Conservation (phyloP, 2,113 vertebrate species). For the Cavia aperea region DNA sequence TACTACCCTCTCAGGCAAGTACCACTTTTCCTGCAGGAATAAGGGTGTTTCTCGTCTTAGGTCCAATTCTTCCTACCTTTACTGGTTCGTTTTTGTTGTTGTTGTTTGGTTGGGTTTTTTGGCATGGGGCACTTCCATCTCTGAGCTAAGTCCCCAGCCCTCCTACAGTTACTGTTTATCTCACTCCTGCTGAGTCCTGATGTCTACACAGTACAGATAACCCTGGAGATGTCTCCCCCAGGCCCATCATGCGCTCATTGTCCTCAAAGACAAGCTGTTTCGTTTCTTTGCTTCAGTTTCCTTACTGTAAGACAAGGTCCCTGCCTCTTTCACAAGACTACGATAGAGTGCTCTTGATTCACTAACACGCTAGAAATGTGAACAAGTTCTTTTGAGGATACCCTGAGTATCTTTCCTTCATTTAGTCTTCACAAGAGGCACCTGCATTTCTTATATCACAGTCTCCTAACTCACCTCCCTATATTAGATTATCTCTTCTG, state of each 20-base stretch:
- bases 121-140: no score
- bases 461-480: not conserved
- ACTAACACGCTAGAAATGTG: not conserved
- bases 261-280: not conserved
- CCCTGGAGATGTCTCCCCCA: not conserved
- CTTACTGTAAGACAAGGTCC: not conserved
- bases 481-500: not conserved
- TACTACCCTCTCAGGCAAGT: not conserved
- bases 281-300: not conserved
- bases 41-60: not conserved
- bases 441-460: not conserved
- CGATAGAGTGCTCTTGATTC: not conserved
- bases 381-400: not conserved
- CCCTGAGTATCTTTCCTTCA: not conserved
- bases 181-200: not conserved
- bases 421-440: not conserved
- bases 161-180: not conserved
- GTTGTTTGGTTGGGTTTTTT: no score
- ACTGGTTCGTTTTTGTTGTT: no score
- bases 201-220: not conserved
- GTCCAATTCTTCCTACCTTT: not conserved
- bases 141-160: no score
- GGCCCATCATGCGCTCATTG: not conserved
- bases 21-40: not conserved
- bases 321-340: not conserved